Evolutionary conservation across 2,888 invertebrate species (phyloP).

Genomic region (Aphodius granarius): DNA sequence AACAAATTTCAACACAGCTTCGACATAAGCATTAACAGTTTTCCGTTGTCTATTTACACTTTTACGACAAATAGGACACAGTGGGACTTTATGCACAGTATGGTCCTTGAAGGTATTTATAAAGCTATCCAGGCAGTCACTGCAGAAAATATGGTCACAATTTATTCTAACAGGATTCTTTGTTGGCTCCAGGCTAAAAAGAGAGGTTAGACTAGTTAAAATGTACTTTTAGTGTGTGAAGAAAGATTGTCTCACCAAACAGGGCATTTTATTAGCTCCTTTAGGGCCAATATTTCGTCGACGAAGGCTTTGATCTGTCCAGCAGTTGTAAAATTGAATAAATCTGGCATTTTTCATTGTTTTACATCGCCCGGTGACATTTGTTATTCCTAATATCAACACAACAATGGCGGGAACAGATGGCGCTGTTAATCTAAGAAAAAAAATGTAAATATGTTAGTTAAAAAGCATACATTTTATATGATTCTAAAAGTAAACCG

Average conservation of each 20-base stretch:
- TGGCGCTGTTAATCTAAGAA: too few species aligned
- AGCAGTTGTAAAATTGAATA: neutral
- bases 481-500: too few species aligned
- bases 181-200: slow-evolving; percentile 30
- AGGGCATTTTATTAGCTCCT: slow-evolving; percentile 28
- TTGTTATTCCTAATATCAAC: too few species aligned
- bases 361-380: too few species aligned
- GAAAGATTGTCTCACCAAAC: slow-evolving; percentile 31
- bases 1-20: slow-evolving; percentile 17
- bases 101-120: slow-evolving; percentile 2
- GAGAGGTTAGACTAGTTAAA: neutral
- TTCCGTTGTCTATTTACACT: slow-evolving; percentile 17
- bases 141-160: slow-evolving; percentile 33
- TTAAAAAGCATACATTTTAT: too few species aligned
- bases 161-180: slow-evolving; percentile 15
- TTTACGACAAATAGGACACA: slow-evolving; percentile 18
- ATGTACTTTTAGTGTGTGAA: neutral
- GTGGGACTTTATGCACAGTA: neutral
- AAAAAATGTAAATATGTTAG: too few species aligned
- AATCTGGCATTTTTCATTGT: neutral
- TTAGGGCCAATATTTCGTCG: slow-evolving; percentile 17
- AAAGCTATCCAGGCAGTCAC: slow-evolving; percentile 29
- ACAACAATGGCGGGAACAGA: too few species aligned
- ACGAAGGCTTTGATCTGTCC: slow-evolving; percentile 10
- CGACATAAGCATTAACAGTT: neutral